Conservation (phyloP, 2,888 invertebrate species). For the Drosophila austrosaltans region DNA sequence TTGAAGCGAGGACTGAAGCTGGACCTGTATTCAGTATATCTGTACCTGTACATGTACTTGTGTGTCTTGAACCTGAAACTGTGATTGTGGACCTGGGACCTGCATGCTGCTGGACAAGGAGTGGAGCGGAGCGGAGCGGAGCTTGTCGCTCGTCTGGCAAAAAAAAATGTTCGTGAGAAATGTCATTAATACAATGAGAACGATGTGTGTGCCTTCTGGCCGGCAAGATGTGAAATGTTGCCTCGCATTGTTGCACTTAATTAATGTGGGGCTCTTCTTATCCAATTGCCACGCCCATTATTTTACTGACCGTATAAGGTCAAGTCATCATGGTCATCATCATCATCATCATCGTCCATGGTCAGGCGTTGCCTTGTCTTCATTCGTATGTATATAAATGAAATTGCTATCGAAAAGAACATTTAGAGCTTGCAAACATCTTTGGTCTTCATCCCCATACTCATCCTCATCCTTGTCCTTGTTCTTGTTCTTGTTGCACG, state of each 20-base stretch:
- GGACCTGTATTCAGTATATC: slow-evolving; percentile 10
- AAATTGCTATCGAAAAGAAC: slow-evolving; percentile 57
- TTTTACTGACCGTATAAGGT: slow-evolving; percentile 53
- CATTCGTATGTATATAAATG: slow-evolving; percentile 50
- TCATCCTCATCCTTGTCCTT: slow-evolving; percentile 25
- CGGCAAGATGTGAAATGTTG: slow-evolving; percentile 41
- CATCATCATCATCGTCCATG: slow-evolving; percentile 29
- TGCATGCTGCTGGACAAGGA: slow-evolving; percentile 22
- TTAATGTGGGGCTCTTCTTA: slow-evolving; percentile 66
- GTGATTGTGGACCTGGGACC: neutral
- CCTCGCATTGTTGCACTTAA: slow-evolving; percentile 75
- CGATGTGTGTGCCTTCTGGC: slow-evolving; percentile 65
- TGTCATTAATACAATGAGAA: slow-evolving; percentile 72
- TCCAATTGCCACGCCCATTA: slow-evolving; percentile 59
- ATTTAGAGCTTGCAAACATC: slow-evolving; percentile 60
- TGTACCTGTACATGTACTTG: slow-evolving; percentile 13
- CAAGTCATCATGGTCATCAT: slow-evolving; percentile 44
- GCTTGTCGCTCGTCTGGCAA: slow-evolving; percentile 59
- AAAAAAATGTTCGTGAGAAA: slow-evolving; percentile 73
- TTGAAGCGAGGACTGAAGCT: slow-evolving; percentile 71
- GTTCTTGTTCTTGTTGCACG: too few species aligned
- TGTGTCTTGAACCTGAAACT: neutral
- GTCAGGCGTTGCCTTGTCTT: slow-evolving; percentile 43
- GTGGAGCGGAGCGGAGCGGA: slow-evolving; percentile 38
- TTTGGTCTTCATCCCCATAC: slow-evolving; percentile 16